Conservation (phyloP, 2,797 vertebrate species). For the Fundulus diaphanus region DNA sequence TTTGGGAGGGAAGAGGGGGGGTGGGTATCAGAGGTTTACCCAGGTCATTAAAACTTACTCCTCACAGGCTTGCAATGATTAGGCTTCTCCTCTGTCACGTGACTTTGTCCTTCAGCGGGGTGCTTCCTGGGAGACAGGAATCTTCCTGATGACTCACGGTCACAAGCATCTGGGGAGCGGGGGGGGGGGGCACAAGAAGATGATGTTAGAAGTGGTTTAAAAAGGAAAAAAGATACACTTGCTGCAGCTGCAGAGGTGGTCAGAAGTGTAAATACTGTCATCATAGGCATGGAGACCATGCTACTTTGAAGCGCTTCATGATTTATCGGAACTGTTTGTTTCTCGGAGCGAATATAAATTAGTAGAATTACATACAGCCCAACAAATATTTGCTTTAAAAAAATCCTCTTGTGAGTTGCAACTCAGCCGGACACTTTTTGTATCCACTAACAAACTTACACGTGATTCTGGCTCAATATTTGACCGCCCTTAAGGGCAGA, state of each 20-base stretch:
- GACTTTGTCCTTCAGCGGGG: conserved; percentile 77
- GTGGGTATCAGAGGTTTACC: too few species aligned
- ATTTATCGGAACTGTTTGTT: neutral
- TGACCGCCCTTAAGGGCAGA: neutral
- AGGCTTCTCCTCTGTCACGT: conserved; percentile 77
- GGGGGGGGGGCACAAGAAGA: conserved; percentile 45
- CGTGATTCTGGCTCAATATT: neutral
- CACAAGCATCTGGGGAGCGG: conserved; percentile 80
- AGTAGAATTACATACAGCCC: neutral
- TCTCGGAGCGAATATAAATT: neutral
- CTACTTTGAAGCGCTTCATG: neutral
- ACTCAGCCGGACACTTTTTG: too few species aligned
- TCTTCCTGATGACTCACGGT: conserved; percentile 74
- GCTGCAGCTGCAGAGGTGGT: neutral
- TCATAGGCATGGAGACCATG: neutral
- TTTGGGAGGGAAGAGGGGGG: too few species aligned
- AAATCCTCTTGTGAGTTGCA: neutral
- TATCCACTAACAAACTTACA: neutral
- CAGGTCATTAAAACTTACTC: conserved; percentile 85
- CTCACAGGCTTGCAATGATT: conserved; percentile 85
- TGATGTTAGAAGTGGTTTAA: conserved; percentile 17
- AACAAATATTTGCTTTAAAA: neutral
- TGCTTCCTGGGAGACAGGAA: conserved; percentile 73
- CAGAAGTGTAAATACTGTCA: neutral
- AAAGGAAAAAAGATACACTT: conserved; percentile 6